Percentiles rank a stretch among this genome's conserved stretches.
phyloP scores from a whole-genome alignment of 2,113 vertebrate species.

The Pogona vitticeps region DNA sequence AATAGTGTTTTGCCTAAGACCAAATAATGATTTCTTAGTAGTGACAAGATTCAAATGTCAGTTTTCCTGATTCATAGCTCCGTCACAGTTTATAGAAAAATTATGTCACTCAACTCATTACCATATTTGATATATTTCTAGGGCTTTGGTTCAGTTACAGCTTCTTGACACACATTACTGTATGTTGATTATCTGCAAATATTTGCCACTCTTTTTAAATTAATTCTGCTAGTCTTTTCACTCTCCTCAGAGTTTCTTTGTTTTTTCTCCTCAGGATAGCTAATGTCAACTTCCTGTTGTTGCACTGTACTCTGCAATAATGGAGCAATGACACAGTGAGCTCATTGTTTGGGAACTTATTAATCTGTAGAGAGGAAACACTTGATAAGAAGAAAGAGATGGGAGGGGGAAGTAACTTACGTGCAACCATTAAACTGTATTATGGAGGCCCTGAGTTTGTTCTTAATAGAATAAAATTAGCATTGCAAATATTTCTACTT shows the following conservation, averaged over 20 bases:
- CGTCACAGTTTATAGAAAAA: background rate
- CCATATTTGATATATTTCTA: slow-evolving; percentile 28
- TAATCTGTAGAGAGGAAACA: slow-evolving; percentile 32
- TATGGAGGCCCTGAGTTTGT: slow-evolving; percentile 58
- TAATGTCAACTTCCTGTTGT: slow-evolving; percentile 54
- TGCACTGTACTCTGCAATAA: slow-evolving; percentile 40
- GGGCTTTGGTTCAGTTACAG: background rate
- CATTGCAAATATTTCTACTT: slow-evolving; percentile 78
- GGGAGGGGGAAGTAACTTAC: slow-evolving; percentile 60
- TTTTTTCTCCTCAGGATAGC: slow-evolving; percentile 36
- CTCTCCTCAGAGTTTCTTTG: slow-evolving; percentile 35
- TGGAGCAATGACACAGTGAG: slow-evolving; percentile 50
- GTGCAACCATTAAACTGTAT: slow-evolving; percentile 66
- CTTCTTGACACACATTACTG: background rate
- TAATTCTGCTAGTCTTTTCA: background rate
- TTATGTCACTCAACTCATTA: background rate
- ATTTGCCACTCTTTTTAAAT: background rate
- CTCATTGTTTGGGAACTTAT: slow-evolving; percentile 53
- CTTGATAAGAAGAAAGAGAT: background rate
- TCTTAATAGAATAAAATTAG: slow-evolving; percentile 73
- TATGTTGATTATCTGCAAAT: background rate
- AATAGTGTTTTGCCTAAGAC: background rate
- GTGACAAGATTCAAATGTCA: background rate
- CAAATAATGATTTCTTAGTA: background rate
- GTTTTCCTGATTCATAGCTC: background rate